These are phyloP conservation scores for Phengaris alcon DNA, from an alignment of 2,888 invertebrate genomes.

Conservation along the genomic window DNA sequence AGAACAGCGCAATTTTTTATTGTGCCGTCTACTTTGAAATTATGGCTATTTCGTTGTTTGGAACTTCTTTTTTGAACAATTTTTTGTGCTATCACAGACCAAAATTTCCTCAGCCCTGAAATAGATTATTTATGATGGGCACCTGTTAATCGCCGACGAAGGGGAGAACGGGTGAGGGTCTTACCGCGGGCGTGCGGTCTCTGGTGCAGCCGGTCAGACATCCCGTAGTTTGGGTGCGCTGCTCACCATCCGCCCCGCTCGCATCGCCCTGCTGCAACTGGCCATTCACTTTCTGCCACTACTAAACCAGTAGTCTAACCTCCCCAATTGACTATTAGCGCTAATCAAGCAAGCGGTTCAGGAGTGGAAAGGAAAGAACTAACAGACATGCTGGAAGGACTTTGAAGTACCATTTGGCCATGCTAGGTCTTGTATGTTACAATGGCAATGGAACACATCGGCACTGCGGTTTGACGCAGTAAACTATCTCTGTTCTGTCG, in stretches of 20 bases:
- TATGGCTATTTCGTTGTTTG: too few species aligned
- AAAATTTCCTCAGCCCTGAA: too few species aligned
- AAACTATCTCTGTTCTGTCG: constrained; percentile 33
- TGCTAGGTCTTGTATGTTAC: neutral
- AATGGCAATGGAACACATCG: neutral
- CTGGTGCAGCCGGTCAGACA: constrained; percentile 86
- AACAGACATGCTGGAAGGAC: constrained; percentile 19
- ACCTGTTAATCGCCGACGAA: constrained; percentile 39
- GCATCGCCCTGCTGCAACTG: constrained; percentile 75
- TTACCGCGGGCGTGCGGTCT: constrained; percentile 87
- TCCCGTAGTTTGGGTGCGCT: constrained; percentile 79
- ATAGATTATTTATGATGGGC: neutral
- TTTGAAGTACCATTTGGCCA: neutral
- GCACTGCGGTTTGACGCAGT: neutral
- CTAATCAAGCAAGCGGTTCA: constrained; percentile 12
- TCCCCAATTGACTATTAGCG: constrained; percentile 30
- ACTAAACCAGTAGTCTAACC: constrained; percentile 35
- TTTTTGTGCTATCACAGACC: too few species aligned
- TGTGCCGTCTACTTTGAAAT: neutral
- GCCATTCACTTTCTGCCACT: constrained; percentile 57
- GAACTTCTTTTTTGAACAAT: too few species aligned
- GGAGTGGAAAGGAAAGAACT: constrained; percentile 6
- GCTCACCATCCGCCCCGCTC: constrained; percentile 75
- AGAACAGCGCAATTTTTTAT: neutral
- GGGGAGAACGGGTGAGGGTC: constrained; percentile 47